These are phyloP conservation scores for Lathronympha strigana DNA, from an alignment of 2,888 invertebrate genomes.

Conservation along the genomic window DNA sequence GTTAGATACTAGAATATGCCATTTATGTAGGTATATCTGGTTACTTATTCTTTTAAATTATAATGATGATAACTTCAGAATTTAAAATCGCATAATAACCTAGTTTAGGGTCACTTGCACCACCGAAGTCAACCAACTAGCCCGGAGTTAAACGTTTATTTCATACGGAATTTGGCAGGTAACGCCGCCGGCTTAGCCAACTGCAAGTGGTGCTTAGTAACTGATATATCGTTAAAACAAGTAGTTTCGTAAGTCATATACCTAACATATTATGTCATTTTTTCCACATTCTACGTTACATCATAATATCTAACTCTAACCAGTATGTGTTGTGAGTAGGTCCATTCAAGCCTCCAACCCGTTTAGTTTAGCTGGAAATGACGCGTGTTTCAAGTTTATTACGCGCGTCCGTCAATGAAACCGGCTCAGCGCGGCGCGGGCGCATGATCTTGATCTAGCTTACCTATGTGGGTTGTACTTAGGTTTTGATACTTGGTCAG, in stretches of 20 bases:
- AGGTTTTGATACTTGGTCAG: constrained; percentile 42
- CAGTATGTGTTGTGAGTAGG: constrained; percentile 34
- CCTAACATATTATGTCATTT: neutral
- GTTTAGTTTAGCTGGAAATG: constrained; percentile 46
- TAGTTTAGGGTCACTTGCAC: too few relatives aligned
- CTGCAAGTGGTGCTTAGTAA: too few relatives aligned
- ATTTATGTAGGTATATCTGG: too few relatives aligned
- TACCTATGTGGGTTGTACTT: constrained; percentile 36
- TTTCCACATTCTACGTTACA: constrained; percentile 6
- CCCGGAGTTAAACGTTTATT: too few relatives aligned
- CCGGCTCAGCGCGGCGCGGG: constrained; percentile 46
- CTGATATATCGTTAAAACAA: too few relatives aligned
- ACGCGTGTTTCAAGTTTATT: constrained; percentile 56
- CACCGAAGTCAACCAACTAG: too few relatives aligned
- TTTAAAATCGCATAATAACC: too few relatives aligned
- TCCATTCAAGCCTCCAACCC: constrained; percentile 48
- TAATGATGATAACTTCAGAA: too few relatives aligned
- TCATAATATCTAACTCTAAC: constrained; percentile 16
- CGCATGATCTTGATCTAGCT: constrained; percentile 23
- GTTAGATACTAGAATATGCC: too few relatives aligned
- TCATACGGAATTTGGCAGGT: too few relatives aligned
- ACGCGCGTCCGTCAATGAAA: constrained; percentile 55
- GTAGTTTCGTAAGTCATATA: neutral
- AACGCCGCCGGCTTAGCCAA: too few relatives aligned
- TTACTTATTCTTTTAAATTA: too few relatives aligned